Percentiles rank a stretch among this genome's conserved stretches.
Conservation (phyloP, 2,797 vertebrate genomes). For the Coendou prehensilis region DNA sequence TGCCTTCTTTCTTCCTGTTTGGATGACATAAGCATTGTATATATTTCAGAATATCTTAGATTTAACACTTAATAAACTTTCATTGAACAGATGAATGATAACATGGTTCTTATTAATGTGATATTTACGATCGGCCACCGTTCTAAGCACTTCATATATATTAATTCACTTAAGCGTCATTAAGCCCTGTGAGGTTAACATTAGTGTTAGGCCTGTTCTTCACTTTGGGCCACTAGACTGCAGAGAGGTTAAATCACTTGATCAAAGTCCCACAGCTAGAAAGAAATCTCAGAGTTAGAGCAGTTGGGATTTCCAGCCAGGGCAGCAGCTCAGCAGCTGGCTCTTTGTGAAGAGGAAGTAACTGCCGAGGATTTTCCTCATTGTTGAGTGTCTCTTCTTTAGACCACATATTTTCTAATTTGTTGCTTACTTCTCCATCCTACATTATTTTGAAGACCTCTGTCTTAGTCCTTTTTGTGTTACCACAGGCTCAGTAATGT, state of each 20-base stretch:
- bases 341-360: not conserved
- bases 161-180: not conserved
- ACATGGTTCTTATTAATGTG: not conserved
- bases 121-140: not conserved
- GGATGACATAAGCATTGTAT: not conserved
- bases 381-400: not conserved
- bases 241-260: not conserved
- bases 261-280: not conserved
- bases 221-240: not conserved
- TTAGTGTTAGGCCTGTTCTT: not conserved
- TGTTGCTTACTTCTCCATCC: not conserved
- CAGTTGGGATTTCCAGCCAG: not conserved
- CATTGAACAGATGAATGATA: not conserved
- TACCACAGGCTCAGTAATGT: not conserved
- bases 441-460: not conserved
- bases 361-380: not conserved
- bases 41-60: not conserved
- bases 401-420: slow-evolving; percentile 1
- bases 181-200: not conserved
- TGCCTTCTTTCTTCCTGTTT: not conserved
- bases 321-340: not conserved
- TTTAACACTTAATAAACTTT: slow-evolving; percentile 42
- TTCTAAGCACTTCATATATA: not conserved
- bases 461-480: not conserved
- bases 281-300: not conserved